Percentiles rank a stretch among this genome's conserved stretches.
Evolutionary conservation across 2,888 invertebrate genomes (phyloP).

Genomic region (Ochlodes sylvanus): DNA sequence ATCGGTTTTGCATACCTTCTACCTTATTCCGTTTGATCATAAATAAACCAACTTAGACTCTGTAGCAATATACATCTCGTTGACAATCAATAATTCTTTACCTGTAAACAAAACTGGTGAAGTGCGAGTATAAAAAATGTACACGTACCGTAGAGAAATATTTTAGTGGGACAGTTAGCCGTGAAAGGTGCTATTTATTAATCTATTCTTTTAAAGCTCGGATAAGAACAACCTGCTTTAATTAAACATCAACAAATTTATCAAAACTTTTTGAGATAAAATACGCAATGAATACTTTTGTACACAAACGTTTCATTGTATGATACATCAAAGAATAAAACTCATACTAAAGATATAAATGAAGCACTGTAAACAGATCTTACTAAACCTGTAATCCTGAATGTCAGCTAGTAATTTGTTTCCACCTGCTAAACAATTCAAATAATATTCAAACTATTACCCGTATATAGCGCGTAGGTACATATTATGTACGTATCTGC

Average conservation of each 20-base stretch:
- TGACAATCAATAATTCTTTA: constrained; percentile 8
- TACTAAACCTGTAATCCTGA: background rate
- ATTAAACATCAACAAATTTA: constrained; percentile 13
- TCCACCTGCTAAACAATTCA: constrained; percentile 42
- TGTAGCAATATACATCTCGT: background rate
- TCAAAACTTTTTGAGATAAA: background rate
- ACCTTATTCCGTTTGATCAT: constrained; percentile 50
- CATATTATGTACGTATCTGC: constrained; percentile 50
- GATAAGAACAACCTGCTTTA: constrained; percentile 9
- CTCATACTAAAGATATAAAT: no score
- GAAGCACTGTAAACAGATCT: background rate
- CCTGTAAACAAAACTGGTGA: background rate
- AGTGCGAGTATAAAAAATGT: background rate
- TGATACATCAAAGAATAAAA: no score
- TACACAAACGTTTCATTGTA: no score
- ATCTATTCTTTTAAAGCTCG: constrained; percentile 20
- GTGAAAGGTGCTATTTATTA: constrained; percentile 16
- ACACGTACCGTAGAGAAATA: background rate
- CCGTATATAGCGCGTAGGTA: constrained; percentile 44
- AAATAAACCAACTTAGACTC: constrained; percentile 30
- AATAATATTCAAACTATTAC: constrained; percentile 53
- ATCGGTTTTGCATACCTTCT: constrained; percentile 60
- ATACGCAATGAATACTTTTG: no score
- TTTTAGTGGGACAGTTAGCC: constrained; percentile 1
- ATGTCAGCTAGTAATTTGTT: background rate